phyloP scores from a whole-genome alignment of 2,888 invertebrate genomes.

The Drosophila leonis region DNA sequence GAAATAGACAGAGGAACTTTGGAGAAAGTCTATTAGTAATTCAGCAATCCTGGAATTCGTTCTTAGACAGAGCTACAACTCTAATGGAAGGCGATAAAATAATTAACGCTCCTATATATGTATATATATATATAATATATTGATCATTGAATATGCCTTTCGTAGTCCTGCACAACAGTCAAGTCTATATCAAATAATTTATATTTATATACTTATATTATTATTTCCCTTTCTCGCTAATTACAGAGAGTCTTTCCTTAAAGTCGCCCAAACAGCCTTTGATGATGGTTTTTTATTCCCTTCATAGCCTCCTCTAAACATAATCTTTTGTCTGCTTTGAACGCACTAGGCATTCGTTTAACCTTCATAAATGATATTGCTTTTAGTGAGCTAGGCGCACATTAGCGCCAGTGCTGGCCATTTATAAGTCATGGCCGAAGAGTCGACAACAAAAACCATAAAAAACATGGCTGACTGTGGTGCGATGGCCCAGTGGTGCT shows the following conservation, averaged over 20 bases:
- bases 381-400: constrained; percentile 44
- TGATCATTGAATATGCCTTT: too few relatives aligned
- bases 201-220: not conserved
- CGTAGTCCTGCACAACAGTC: too few relatives aligned
- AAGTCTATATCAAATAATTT: too few relatives aligned
- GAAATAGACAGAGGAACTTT: too few relatives aligned
- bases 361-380: constrained; percentile 54
- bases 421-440: constrained; percentile 52
- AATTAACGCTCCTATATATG: too few relatives aligned
- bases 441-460: not conserved
- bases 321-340: not conserved
- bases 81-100: too few relatives aligned
- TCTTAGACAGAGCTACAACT: too few relatives aligned
- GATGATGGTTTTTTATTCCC: constrained; percentile 22
- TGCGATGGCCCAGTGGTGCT: constrained; percentile 23
- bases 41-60: too few relatives aligned
- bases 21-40: too few relatives aligned
- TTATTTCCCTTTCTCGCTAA: not conserved
- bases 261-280: constrained; percentile 6
- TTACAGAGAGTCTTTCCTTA: not conserved
- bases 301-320: not conserved
- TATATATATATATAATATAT: too few relatives aligned
- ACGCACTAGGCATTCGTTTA: constrained; percentile 23
- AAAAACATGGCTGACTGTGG: constrained; percentile 3
- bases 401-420: constrained; percentile 44